A percentile compares a stretch with the other conserved stretches of the same genome.
These are phyloP conservation scores for Ephydatia muelleri DNA, from an alignment of 37 sponge, comb jelly and placozoan genomes.

Conservation along the genomic window DNA sequence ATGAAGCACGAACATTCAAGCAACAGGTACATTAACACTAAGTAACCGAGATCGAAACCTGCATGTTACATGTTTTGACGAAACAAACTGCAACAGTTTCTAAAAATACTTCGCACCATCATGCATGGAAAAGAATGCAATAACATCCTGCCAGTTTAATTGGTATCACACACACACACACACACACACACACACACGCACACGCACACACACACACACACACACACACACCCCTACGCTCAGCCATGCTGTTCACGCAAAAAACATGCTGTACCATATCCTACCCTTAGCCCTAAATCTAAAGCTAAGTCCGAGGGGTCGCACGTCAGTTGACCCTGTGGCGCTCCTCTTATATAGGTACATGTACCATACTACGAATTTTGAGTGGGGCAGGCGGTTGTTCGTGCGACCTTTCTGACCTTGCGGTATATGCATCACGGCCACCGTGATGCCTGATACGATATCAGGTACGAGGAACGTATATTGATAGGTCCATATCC, in stretches of 20 bases:
- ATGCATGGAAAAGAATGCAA: neutral
- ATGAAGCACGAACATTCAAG: too few relatives aligned
- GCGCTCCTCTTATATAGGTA: too few relatives aligned
- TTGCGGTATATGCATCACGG: slow-evolving; percentile 89
- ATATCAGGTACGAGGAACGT: slow-evolving; percentile 66
- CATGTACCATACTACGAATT: neutral
- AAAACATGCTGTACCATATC: neutral
- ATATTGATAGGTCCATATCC: slow-evolving; percentile 65
- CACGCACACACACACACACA: neutral
- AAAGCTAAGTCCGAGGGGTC: too few relatives aligned
- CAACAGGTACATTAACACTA: too few relatives aligned
- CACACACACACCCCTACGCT: neutral
- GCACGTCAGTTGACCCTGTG: too few relatives aligned
- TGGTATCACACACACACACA: neutral
- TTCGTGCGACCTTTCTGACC: slow-evolving; percentile 36
- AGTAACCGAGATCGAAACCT: too few relatives aligned
- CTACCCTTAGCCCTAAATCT: too few relatives aligned
- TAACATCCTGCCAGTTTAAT: neutral
- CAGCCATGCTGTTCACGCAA: neutral
- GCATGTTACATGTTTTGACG: too few relatives aligned
- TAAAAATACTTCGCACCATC: neutral
- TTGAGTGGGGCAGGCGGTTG: neutral
- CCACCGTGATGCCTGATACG: slow-evolving; percentile 78
- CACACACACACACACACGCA: slow-evolving; percentile 21
- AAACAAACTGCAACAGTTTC: too few relatives aligned